Conservation (phyloP, 2,797 vertebrate species). For the Onychomys arenicola region DNA sequence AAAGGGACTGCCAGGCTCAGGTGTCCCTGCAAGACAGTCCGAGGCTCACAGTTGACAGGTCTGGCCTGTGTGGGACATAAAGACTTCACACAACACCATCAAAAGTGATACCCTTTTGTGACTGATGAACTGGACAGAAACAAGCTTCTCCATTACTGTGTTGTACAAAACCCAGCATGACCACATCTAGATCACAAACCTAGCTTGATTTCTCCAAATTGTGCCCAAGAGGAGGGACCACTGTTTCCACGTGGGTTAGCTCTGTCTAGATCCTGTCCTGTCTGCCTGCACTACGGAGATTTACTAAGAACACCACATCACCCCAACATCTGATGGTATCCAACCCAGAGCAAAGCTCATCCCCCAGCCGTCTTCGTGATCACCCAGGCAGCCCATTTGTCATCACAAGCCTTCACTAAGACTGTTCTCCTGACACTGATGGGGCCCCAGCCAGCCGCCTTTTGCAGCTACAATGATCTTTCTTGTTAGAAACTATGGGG, state of each 20-base stretch:
- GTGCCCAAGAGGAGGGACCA: not conserved
- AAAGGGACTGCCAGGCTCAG: rapidly evolving
- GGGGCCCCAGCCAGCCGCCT: rapidly evolving
- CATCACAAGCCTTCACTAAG: not conserved
- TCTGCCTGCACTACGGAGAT: not conserved
- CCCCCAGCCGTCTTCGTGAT: not conserved
- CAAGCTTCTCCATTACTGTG: not conserved
- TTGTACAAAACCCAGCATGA: not conserved
- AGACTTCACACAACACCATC: not conserved
- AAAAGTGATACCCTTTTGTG: not conserved
- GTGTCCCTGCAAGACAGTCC: not conserved
- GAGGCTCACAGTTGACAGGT: not conserved
- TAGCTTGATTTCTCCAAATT: no score
- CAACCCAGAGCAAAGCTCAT: not conserved
- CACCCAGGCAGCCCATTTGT: not conserved
- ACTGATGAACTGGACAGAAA: not conserved
- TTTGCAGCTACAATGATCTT: not conserved
- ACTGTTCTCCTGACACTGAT: not conserved
- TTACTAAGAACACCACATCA: not conserved
- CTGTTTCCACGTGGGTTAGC: not conserved
- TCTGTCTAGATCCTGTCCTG: not conserved
- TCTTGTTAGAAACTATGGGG: not conserved
- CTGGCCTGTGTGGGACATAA: not conserved
- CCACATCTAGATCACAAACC: not conserved
- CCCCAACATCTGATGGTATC: not conserved